Evolutionary conservation across 2,797 vertebrate species (phyloP), one percentile per base, ranked within the genome.

Genomic region (Notamacropus eugenii): DNA sequence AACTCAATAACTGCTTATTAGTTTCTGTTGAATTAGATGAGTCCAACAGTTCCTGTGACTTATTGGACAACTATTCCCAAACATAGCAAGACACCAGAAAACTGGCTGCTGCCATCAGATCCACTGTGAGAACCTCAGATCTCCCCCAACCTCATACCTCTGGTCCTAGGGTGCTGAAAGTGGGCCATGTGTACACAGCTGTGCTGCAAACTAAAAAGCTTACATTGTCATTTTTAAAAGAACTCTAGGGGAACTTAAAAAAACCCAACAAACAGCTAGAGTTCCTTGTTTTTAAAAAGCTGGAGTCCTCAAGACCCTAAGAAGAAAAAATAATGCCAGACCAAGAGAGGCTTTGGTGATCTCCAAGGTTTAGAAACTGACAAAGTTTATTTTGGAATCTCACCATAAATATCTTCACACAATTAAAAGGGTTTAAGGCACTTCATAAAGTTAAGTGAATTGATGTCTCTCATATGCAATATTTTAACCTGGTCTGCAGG

Each of bases 361-460:
- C 12, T 22, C 92, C 55, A 5, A 97, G 96, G 91, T 98, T 98
- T 96, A 97, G 93, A 97, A 98, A 95, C 93, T 92, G 94, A 94
- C 93, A 98, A 98, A 97, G 95, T 52, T 97, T 93, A 95, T 97
- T 98, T 94, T 74, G 92, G 93, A 97, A 98, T 97, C 93, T 97
- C 90, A 74, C 94, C 94, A 98, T 97, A 98, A 97, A 98, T 98
- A 98, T 98, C 97, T 98, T 94, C 54, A 95, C 97, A 98, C 97
- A 98, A 98, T 98, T 98, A 98, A 98, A 97, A 98, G 92, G 54
- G 90, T 97, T 98, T 98, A 98, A 98, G 97, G 93, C 96, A 94
- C 93, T 97, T 97, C 98, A 98, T 98, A 98, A 98, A 98, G 94
- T 95, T 96, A 97, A 97, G 98, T 96, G 95, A 96, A 98, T 97